These are phyloP conservation scores for Grammomys surdaster DNA, from an alignment of 2,113 vertebrate species.

Conservation along the genomic window DNA sequence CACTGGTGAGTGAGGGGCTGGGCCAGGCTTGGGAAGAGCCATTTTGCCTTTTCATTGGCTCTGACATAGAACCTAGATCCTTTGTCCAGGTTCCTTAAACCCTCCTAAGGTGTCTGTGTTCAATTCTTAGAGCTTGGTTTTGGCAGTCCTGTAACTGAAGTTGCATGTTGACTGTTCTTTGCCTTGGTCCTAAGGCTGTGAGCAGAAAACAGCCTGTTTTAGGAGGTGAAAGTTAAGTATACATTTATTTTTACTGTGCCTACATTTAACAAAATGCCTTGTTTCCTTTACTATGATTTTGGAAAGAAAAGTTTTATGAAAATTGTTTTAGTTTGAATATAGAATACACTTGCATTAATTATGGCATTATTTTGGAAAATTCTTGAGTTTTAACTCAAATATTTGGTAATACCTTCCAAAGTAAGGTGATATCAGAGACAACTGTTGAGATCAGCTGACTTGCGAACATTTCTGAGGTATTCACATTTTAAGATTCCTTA, in stretches of 20 bases:
- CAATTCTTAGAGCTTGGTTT: slow-evolving; percentile 77
- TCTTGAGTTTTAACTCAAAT: slow-evolving; percentile 75
- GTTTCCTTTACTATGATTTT: slow-evolving; percentile 81
- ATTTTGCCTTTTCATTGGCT: slow-evolving; percentile 42
- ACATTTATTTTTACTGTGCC: slow-evolving; percentile 83
- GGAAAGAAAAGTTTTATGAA: slow-evolving; percentile 80
- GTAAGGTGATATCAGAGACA: slow-evolving; percentile 77
- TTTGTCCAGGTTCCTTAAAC: slow-evolving; percentile 63
- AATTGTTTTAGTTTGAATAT: slow-evolving; percentile 81
- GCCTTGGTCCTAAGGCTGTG: slow-evolving; percentile 70
- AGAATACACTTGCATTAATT: slow-evolving; percentile 80
- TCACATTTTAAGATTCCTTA: slow-evolving; percentile 81
- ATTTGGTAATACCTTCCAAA: slow-evolving; percentile 77
- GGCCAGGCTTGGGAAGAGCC: slow-evolving; percentile 60
- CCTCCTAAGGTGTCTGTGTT: slow-evolving; percentile 67
- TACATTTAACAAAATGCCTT: slow-evolving; percentile 83
- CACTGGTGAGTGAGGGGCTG: slow-evolving; percentile 29
- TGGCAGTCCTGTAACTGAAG: slow-evolving; percentile 63
- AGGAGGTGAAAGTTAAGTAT: slow-evolving; percentile 81
- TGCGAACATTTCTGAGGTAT: slow-evolving; percentile 78
- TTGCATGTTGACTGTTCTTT: slow-evolving; percentile 77
- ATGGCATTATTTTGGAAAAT: slow-evolving; percentile 77
- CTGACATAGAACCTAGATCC: slow-evolving; percentile 61
- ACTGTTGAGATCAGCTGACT: slow-evolving; percentile 75
- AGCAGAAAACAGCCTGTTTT: slow-evolving; percentile 82